These are phyloP conservation scores for Bombus balteatus DNA, from an alignment of 1,140 invertebrate species.

Conservation along the genomic window DNA sequence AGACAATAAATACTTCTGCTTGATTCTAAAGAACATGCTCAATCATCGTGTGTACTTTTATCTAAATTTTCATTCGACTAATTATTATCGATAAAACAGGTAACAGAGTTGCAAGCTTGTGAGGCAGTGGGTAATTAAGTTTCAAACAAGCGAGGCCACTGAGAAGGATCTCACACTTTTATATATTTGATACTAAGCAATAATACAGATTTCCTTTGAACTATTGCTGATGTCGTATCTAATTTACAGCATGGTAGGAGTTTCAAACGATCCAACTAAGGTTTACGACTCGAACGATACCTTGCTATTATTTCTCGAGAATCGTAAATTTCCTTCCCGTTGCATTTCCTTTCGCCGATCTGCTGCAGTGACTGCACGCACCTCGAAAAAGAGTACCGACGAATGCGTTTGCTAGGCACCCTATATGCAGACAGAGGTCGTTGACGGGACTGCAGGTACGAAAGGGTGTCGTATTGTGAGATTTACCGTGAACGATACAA, in stretches of 20 bases:
- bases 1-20: neutral
- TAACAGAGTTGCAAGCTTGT: neutral
- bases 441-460: conserved; percentile 37
- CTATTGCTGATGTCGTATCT: conserved; percentile 44
- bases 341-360: conserved; percentile 58
- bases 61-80: no score
- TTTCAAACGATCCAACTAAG: conserved; percentile 43
- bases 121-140: neutral
- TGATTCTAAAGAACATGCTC: neutral
- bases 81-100: neutral
- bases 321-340: conserved; percentile 56
- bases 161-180: neutral
- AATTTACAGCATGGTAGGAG: conserved; percentile 53
- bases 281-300: conserved; percentile 56
- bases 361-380: conserved; percentile 32
- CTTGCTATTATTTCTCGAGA: conserved; percentile 53
- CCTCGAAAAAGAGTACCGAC: conserved; percentile 35
- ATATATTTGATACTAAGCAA: neutral
- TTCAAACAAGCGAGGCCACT: neutral
- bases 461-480: conserved; percentile 51
- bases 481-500: conserved; percentile 7
- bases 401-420: conserved; percentile 41
- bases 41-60: neutral
- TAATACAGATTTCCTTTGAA: conserved; percentile 13
- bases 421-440: conserved; percentile 38